Percentiles rank a stretch among this genome's conserved stretches.
Evolutionary conservation across 2,888 invertebrate species (phyloP).

Genomic region (Cactoblastis cactorum): DNA sequence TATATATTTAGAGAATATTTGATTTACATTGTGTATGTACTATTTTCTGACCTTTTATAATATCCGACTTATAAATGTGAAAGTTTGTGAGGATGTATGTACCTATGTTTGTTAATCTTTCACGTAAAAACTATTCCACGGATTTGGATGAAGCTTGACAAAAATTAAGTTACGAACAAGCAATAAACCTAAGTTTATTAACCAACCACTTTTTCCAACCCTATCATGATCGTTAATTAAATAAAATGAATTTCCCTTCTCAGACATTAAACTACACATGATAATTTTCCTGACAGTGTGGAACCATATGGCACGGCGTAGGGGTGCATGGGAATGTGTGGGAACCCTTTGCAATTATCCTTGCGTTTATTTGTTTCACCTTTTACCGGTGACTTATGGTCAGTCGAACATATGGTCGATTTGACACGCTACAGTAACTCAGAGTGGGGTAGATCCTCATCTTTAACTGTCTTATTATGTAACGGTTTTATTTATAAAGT

Average conservation of each 20-base stretch:
- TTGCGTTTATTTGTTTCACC: slow-evolving; percentile 41
- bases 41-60: too few relatives aligned
- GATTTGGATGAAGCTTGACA: too few relatives aligned
- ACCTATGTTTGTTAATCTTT: too few relatives aligned
- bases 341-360: slow-evolving; percentile 66
- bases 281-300: slow-evolving; percentile 15
- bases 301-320: slow-evolving; percentile 35
- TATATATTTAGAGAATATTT: too few relatives aligned
- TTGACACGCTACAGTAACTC: slow-evolving; percentile 34
- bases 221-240: background rate
- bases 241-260: background rate
- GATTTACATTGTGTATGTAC: too few relatives aligned
- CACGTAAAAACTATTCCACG: too few relatives aligned
- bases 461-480: slow-evolving; percentile 4
- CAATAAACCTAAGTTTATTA: too few relatives aligned
- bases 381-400: slow-evolving; percentile 71
- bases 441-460: slow-evolving; percentile 7
- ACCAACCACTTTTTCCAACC: too few relatives aligned
- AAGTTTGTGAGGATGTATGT: too few relatives aligned
- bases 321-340: slow-evolving; percentile 66
- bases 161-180: too few relatives aligned
- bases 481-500: slow-evolving; percentile 4
- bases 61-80: too few relatives aligned
- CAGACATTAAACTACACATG: background rate
- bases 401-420: slow-evolving; percentile 53